These are phyloP conservation scores for Heterodera filipjevi DNA, from an alignment of 2,888 invertebrate genomes.

Conservation along the genomic window DNA sequence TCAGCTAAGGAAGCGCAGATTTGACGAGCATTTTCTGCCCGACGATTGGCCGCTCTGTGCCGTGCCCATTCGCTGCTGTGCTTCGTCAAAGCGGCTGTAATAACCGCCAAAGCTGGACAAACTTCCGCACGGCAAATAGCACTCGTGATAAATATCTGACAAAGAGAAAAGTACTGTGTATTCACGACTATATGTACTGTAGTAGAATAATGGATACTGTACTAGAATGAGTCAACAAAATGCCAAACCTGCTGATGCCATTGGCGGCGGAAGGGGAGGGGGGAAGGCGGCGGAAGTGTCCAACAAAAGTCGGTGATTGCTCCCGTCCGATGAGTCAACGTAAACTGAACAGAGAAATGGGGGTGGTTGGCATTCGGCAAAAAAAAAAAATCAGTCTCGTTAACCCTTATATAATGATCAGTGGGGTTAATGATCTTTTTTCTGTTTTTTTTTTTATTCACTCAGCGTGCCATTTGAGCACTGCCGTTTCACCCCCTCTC, in stretches of 20 bases:
- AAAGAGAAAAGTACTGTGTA: too few species aligned
- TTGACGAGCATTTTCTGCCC: neutral
- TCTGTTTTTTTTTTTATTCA: too few species aligned
- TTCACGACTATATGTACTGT: too few species aligned
- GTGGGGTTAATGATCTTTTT: neutral
- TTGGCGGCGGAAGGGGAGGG: slow-evolving; percentile 11
- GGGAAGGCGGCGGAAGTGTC: neutral
- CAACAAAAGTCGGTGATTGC: slow-evolving; percentile 21
- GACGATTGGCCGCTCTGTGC: neutral
- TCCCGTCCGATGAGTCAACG: slow-evolving; percentile 23
- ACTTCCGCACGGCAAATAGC: slow-evolving; percentile 17
- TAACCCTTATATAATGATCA: too few species aligned
- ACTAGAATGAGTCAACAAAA: too few species aligned
- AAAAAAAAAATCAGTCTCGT: neutral
- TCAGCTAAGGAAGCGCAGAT: slow-evolving; percentile 20
- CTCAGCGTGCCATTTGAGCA: neutral
- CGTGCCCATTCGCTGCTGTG: slow-evolving; percentile 6
- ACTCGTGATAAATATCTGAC: slow-evolving; percentile 24
- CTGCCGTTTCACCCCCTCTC: neutral
- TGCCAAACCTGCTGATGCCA: neutral
- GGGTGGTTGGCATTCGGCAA: neutral
- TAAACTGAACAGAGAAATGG: neutral
- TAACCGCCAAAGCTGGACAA: slow-evolving; percentile 6
- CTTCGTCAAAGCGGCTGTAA: neutral
- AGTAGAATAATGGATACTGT: too few species aligned